phyloP scores from a whole-genome alignment of 1,140 invertebrate species.

The Semibalanus balanoides region DNA sequence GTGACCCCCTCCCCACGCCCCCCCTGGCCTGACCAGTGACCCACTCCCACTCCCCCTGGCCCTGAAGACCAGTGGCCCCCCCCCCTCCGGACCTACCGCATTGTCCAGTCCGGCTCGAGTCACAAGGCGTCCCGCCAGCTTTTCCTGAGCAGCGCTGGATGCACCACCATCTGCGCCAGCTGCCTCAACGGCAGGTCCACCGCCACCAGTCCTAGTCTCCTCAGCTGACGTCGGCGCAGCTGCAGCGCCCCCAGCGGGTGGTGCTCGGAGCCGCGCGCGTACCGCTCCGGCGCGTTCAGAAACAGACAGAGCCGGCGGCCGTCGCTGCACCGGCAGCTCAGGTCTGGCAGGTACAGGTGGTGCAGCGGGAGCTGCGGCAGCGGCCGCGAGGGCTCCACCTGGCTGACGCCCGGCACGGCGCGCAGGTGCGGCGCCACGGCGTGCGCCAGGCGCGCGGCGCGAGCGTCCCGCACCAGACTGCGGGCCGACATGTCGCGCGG shows the following conservation, averaged over 20 bases:
- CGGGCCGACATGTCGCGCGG: slow-evolving; percentile 34
- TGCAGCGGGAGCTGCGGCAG: not conserved
- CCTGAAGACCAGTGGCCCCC: too few relatives aligned
- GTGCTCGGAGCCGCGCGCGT: not conserved
- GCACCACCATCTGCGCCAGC: not conserved
- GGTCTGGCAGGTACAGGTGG: not conserved
- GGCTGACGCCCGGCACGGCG: not conserved
- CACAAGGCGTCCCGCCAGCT: not conserved
- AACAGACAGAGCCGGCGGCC: not conserved
- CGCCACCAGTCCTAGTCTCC: not conserved
- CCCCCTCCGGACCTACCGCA: too few relatives aligned
- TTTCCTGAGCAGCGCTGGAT: not conserved
- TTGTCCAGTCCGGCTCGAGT: not conserved
- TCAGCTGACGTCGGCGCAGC: not conserved
- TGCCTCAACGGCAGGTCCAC: not conserved
- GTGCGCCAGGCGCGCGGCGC: slow-evolving; percentile 18
- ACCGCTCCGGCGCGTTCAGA: not conserved
- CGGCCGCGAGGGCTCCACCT: not conserved
- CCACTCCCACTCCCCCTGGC: too few relatives aligned
- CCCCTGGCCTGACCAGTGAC: too few relatives aligned
- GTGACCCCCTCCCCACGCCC: too few relatives aligned
- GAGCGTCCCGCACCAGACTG: slow-evolving; percentile 35
- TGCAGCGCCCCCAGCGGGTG: not conserved
- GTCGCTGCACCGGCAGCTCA: not conserved
- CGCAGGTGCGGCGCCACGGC: not conserved